A percentile compares a stretch with the other conserved stretches of the same genome.
phyloP scores from a whole-genome alignment of 2,113 vertebrate genomes.

The Tricholaema leucomelas region DNA sequence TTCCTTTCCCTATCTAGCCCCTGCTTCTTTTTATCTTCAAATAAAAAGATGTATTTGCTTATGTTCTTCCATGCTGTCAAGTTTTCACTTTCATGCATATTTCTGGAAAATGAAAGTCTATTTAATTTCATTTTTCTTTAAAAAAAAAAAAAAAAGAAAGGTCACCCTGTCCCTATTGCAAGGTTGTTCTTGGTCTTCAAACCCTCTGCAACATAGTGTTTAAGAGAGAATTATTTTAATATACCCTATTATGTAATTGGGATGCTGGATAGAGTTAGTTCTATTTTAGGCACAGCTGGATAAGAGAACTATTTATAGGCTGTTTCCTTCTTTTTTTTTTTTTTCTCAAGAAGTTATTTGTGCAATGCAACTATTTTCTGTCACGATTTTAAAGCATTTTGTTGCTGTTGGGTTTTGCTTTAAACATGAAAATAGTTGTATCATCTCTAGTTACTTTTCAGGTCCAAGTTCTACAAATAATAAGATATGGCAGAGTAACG shows the following conservation, averaged over 20 bases:
- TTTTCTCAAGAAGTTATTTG: slow-evolving; percentile 16
- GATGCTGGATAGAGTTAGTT: slow-evolving; percentile 65
- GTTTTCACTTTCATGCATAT: slow-evolving; percentile 85
- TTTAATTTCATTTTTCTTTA: slow-evolving; percentile 71
- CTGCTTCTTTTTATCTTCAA: slow-evolving; percentile 87
- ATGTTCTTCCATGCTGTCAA: slow-evolving; percentile 84
- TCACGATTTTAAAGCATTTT: slow-evolving; percentile 25
- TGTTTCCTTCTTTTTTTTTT: slow-evolving; percentile 70
- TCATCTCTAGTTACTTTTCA: slow-evolving; percentile 58
- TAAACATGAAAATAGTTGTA: slow-evolving; percentile 54
- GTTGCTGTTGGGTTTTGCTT: neutral
- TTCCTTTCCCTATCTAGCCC: slow-evolving; percentile 84
- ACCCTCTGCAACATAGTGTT: slow-evolving; percentile 56
- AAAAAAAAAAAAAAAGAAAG: slow-evolving; percentile 46
- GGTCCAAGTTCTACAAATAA: slow-evolving; percentile 77
- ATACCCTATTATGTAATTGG: slow-evolving; percentile 66
- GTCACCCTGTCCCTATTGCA: slow-evolving; percentile 77
- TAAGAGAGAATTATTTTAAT: slow-evolving; percentile 73
- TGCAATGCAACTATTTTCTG: slow-evolving; percentile 55
- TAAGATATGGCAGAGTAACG: slow-evolving; percentile 76
- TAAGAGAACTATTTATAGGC: slow-evolving; percentile 75
- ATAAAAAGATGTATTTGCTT: slow-evolving; percentile 90
- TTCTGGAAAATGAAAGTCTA: slow-evolving; percentile 82
- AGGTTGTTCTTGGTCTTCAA: slow-evolving; percentile 71
- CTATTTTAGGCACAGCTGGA: slow-evolving; percentile 74